Conservation (phyloP, 2,113 vertebrate genomes). For the Mustela nigripes region DNA sequence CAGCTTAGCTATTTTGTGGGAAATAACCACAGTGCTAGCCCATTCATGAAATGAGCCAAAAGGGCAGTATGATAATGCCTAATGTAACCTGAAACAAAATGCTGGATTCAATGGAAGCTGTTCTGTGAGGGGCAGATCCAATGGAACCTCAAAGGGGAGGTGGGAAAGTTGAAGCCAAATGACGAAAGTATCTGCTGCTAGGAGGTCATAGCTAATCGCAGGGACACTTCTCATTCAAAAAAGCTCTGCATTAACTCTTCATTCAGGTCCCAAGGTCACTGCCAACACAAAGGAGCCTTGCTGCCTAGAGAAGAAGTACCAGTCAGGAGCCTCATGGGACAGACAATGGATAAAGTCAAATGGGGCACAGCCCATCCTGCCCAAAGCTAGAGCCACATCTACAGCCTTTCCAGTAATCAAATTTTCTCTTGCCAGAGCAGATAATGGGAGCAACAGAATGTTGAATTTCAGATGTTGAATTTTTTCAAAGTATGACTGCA, state of each 20-base stretch:
- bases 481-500: slow-evolving; percentile 33
- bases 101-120: slow-evolving; percentile 33
- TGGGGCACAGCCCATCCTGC: background rate
- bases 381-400: slow-evolving; percentile 2
- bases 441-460: background rate
- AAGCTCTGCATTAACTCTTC: slow-evolving; percentile 43
- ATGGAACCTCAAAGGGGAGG: background rate
- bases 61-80: slow-evolving; percentile 14
- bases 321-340: background rate
- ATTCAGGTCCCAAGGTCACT: slow-evolving; percentile 31
- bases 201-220: slow-evolving; percentile 31
- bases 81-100: slow-evolving; percentile 52
- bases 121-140: slow-evolving; percentile 12
- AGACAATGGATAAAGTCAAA: slow-evolving; percentile 60
- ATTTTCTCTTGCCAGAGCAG: background rate
- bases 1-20: slow-evolving; percentile 39
- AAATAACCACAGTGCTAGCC: slow-evolving; percentile 49
- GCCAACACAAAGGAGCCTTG: slow-evolving; percentile 48
- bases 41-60: slow-evolving; percentile 11
- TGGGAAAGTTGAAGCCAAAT: slow-evolving; percentile 43
- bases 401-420: background rate
- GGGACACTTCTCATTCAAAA: slow-evolving; percentile 55
- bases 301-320: slow-evolving; percentile 46
- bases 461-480: background rate
- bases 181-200: slow-evolving; percentile 48